Conservation (phyloP, 2,113 vertebrate genomes). For the Oxygymnocypris stewartii region DNA sequence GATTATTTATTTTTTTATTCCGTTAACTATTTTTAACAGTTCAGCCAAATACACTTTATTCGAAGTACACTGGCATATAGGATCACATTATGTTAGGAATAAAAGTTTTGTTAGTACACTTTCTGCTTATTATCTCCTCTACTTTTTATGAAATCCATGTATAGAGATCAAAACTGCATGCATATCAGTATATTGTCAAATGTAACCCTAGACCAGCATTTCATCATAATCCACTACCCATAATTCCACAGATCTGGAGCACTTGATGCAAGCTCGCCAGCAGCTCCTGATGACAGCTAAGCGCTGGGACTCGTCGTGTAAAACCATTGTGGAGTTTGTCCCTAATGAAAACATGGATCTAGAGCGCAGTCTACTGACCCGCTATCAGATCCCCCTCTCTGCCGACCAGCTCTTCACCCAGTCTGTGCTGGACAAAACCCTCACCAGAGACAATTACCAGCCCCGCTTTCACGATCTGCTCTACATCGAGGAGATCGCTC, state of each 20-base stretch:
- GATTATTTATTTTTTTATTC: too few species aligned
- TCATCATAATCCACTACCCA: neutral
- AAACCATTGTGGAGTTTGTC: constrained; percentile 92
- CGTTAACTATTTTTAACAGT: too few species aligned
- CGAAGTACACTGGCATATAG: too few species aligned
- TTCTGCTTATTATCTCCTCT: neutral
- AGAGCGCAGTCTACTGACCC: constrained; percentile 92
- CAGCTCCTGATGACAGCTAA: constrained; percentile 93
- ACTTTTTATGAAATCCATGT: neutral
- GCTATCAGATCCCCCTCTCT: constrained; percentile 98
- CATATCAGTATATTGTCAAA: neutral
- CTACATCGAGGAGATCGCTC: constrained; percentile 98
- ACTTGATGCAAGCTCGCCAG: constrained; percentile 92
- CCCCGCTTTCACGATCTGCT: constrained; percentile 95
- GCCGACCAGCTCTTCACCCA: constrained; percentile 99
- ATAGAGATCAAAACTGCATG: neutral
- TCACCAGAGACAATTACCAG: constrained; percentile 96
- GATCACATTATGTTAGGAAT: too few species aligned
- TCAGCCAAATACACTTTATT: too few species aligned
- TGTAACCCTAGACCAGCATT: neutral
- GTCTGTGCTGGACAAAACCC: constrained; percentile 94
- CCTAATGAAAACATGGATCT: constrained; percentile 96
- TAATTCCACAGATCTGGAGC: constrained; percentile 85
- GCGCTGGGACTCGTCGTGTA: constrained; percentile 96
- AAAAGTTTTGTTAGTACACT: too few species aligned